Evolutionary conservation across 2,888 invertebrate species (phyloP).

Genomic region (Noctua comes): DNA sequence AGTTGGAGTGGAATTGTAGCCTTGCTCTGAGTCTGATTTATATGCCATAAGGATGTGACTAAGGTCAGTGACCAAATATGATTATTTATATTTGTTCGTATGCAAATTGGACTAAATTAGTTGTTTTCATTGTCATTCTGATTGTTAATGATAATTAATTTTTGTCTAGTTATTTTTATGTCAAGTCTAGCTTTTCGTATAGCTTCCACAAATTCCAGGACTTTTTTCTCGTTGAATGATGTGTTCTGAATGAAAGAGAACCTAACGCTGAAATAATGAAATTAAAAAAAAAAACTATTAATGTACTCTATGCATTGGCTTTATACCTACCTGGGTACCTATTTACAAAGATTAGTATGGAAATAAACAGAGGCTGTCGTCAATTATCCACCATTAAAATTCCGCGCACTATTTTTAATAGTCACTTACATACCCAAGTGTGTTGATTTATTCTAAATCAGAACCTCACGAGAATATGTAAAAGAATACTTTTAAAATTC

Average conservation of each 20-base stretch:
- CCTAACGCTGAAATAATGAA: background rate
- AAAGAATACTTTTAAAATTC: constrained; percentile 76
- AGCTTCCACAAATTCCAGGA: background rate
- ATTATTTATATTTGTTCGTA: constrained; percentile 48
- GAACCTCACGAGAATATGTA: constrained; percentile 71
- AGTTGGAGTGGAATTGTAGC: constrained; percentile 38
- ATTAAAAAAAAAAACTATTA: background rate
- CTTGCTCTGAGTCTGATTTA: constrained; percentile 53
- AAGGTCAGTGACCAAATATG: constrained; percentile 58
- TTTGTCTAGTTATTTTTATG: constrained; percentile 15
- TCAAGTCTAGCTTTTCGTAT: background rate
- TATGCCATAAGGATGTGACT: constrained; percentile 53
- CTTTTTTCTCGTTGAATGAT: background rate
- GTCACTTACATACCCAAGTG: constrained; percentile 62
- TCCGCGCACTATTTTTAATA: constrained; percentile 67
- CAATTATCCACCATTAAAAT: constrained; percentile 62
- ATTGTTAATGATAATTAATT: constrained; percentile 50
- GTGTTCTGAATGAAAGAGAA: background rate
- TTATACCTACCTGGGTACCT: background rate
- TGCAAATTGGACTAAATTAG: constrained; percentile 45
- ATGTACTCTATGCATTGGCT: background rate
- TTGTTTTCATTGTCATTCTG: constrained; percentile 56
- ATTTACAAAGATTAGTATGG: constrained; percentile 39
- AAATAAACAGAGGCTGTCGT: constrained; percentile 35
- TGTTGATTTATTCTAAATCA: constrained; percentile 67